These are phyloP conservation scores for Crotalus tigris DNA, from an alignment of 2,113 vertebrate genomes.

Conservation along the genomic window DNA sequence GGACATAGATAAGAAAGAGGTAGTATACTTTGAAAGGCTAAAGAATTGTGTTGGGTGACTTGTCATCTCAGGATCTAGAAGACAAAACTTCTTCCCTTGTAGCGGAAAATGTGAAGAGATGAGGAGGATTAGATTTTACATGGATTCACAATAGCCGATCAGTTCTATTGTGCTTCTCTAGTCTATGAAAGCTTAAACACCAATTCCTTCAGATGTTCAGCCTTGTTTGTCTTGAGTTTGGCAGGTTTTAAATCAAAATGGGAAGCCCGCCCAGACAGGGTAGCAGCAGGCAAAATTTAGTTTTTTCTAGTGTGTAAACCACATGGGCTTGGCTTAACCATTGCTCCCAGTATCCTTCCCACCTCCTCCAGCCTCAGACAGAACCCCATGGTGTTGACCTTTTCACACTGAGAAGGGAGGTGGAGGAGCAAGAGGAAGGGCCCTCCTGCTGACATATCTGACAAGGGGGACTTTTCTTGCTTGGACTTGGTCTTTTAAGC, in stretches of 20 bases:
- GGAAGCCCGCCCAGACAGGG: background rate
- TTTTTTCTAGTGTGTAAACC: constrained; percentile 8
- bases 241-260: background rate
- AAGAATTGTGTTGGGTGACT: background rate
- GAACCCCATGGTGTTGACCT: constrained; percentile 17
- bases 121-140: constrained; percentile 5
- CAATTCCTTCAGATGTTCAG: constrained; percentile 6
- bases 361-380: constrained; percentile 3
- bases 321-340: background rate
- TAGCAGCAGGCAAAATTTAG: background rate
- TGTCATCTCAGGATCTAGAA: background rate
- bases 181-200: background rate
- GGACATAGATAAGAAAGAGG: background rate
- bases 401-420: constrained; percentile 22
- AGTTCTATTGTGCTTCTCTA: background rate
- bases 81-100: background rate
- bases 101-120: background rate
- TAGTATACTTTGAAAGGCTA: background rate
- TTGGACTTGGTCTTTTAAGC: background rate
- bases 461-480: constrained; percentile 9
- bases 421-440: background rate
- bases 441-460: constrained; percentile 6
- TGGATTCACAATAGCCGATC: constrained; percentile 2
- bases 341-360: background rate
- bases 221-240: background rate